These are phyloP conservation scores for Drosophila sulfurigaster DNA, from an alignment of 1,140 invertebrate genomes.

Conservation along the genomic window DNA sequence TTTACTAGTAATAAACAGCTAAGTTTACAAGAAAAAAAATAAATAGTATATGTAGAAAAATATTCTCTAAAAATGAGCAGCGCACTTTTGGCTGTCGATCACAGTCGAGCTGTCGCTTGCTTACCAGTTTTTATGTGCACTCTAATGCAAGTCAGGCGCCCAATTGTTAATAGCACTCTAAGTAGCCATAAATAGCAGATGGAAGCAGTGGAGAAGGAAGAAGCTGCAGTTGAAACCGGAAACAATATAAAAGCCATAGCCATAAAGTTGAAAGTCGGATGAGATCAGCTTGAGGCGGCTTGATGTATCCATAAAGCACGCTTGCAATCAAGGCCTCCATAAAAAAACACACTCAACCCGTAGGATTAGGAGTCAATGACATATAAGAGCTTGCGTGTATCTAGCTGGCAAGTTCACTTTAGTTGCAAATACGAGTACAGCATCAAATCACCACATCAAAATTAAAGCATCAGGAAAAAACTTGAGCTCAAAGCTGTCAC, in stretches of 20 bases:
- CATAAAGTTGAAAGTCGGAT: conserved; percentile 4
- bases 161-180: not conserved
- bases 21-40: no score
- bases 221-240: conserved; percentile 6
- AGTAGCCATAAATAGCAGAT: conserved; percentile 1
- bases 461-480: conserved; percentile 47
- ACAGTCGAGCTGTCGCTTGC: no score
- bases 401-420: not conserved
- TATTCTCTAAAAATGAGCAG: no score
- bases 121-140: not conserved
- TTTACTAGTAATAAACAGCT: no score
- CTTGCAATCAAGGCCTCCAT: conserved; percentile 22
- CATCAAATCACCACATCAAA: conserved; percentile 16
- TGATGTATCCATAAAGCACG: conserved; percentile 24
- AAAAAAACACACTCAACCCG: conserved; percentile 3
- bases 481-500: conserved; percentile 33
- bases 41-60: no score
- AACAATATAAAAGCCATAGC: not conserved
- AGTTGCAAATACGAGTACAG: not conserved
- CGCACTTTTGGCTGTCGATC: no score
- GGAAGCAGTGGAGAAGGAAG: not conserved
- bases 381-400: not conserved
- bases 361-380: conserved; percentile 17
- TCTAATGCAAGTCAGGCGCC: conserved; percentile 27
- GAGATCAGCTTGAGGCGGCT: conserved; percentile 4